These are phyloP conservation scores for Lynx canadensis DNA, from an alignment of 2,113 vertebrate genomes.

Conservation along the genomic window DNA sequence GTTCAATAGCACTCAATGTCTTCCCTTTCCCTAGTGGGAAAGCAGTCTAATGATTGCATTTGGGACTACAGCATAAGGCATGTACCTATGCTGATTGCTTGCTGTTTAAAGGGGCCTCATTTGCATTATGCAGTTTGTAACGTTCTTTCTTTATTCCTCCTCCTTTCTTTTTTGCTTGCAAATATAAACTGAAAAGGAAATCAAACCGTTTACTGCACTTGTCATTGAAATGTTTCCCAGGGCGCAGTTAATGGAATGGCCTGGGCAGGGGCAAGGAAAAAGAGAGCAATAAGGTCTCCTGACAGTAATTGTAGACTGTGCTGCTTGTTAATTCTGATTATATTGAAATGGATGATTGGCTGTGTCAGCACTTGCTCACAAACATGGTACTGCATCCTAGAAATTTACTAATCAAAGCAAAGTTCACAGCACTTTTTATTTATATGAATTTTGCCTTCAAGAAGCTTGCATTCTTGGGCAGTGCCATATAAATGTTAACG, in stretches of 20 bases:
- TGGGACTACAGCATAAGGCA: slow-evolving; percentile 79
- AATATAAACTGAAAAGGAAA: slow-evolving; percentile 76
- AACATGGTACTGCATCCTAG: background rate
- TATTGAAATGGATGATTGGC: slow-evolving; percentile 26
- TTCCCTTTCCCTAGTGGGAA: slow-evolving; percentile 78
- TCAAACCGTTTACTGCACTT: slow-evolving; percentile 66
- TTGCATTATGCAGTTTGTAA: slow-evolving; percentile 82
- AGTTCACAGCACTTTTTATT: background rate
- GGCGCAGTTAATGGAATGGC: slow-evolving; percentile 56
- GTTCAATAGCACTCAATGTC: slow-evolving; percentile 86
- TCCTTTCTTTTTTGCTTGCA: slow-evolving; percentile 78
- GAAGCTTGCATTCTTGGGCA: background rate
- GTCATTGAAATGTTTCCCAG: slow-evolving; percentile 64
- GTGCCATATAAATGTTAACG: background rate
- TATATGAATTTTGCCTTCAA: slow-evolving; percentile 42
- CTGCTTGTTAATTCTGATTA: slow-evolving; percentile 60
- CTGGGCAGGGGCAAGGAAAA: slow-evolving; percentile 19
- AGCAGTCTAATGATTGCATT: slow-evolving; percentile 79
- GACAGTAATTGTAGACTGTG: slow-evolving; percentile 44
- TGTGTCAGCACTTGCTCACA: slow-evolving; percentile 13
- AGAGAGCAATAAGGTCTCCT: slow-evolving; percentile 60
- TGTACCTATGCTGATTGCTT: slow-evolving; percentile 82
- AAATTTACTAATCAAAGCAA: slow-evolving; percentile 20
- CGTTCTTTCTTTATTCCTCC: slow-evolving; percentile 81
- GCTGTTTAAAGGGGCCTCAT: slow-evolving; percentile 82